phyloP scores from a whole-genome alignment of 2,113 vertebrate genomes.

The Willisornis vidua region DNA sequence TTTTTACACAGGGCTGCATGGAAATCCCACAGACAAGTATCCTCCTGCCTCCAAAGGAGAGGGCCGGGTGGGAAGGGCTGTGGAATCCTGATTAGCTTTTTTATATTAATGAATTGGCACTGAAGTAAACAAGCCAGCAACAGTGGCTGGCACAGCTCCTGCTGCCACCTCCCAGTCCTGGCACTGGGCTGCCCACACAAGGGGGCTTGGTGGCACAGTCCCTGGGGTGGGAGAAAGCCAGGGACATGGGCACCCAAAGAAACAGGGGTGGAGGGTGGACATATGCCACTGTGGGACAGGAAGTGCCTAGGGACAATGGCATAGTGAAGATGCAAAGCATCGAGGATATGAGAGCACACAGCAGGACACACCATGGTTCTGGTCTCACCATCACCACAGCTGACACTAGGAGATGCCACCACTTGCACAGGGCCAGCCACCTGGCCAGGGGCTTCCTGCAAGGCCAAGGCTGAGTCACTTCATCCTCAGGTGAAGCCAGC shows the following conservation, averaged over 20 bases:
- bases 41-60: neutral
- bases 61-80: slow-evolving; percentile 1
- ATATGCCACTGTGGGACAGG: neutral
- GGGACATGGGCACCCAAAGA: neutral
- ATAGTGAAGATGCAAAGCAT: neutral
- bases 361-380: rapidly evolving
- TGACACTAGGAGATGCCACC: neutral
- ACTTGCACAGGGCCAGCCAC: neutral
- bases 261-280: rapidly evolving
- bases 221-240: neutral
- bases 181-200: rapidly evolving
- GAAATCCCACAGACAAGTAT: neutral
- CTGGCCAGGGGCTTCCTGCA: neutral
- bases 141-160: neutral
- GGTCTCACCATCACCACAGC: neutral
- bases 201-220: neutral
- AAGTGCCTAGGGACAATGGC: neutral
- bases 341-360: rapidly evolving
- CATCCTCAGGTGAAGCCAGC: neutral
- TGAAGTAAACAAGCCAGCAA: neutral
- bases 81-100: slow-evolving; percentile 57
- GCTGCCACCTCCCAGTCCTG: neutral
- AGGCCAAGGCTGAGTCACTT: neutral
- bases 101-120: slow-evolving; percentile 25
- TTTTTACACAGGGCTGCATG: neutral